Percentiles rank a stretch among this genome's conserved stretches.
These are phyloP conservation scores for Corythaeola cristata DNA, from an alignment of 2,113 vertebrate genomes.

Conservation along the genomic window DNA sequence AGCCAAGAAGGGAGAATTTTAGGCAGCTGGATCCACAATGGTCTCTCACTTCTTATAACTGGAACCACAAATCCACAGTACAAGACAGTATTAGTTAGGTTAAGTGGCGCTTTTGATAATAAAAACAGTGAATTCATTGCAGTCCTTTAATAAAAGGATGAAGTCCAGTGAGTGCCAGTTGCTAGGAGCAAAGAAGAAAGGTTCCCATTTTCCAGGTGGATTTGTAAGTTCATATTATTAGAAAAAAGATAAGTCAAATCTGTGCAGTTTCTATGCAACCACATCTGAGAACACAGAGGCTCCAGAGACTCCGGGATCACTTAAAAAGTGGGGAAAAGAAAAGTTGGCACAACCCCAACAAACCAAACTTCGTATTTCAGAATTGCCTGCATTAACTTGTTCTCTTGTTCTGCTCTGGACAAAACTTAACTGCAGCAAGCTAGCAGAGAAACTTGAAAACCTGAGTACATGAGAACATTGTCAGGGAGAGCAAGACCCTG, in stretches of 20 bases:
- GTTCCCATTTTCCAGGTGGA: constrained; percentile 42
- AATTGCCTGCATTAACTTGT: neutral
- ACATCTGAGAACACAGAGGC: neutral
- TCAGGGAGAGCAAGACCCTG: constrained; percentile 23
- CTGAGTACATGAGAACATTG: constrained; percentile 20
- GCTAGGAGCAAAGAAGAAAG: constrained; percentile 46
- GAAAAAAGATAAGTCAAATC: constrained; percentile 52
- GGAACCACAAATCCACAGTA: constrained; percentile 58
- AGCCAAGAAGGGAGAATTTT: constrained; percentile 34
- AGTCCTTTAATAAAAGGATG: constrained; percentile 30
- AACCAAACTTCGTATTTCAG: neutral
- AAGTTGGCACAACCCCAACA: constrained; percentile 29
- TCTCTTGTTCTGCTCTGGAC: constrained; percentile 24
- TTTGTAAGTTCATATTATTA: constrained; percentile 45
- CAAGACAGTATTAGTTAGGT: constrained; percentile 24
- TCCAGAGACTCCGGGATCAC: constrained; percentile 32
- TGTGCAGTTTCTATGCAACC: constrained; percentile 52
- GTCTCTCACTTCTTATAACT: constrained; percentile 38
- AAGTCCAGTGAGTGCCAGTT: constrained; percentile 41
- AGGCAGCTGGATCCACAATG: constrained; percentile 45
- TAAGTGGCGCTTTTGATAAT: constrained; percentile 38
- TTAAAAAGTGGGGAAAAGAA: neutral
- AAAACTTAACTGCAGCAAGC: constrained; percentile 16
- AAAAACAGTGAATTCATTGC: constrained; percentile 37
- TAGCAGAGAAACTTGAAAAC: constrained; percentile 32